These are phyloP conservation scores for Ameiurus melas DNA, from an alignment of 2,113 vertebrate genomes.

Conservation along the genomic window DNA sequence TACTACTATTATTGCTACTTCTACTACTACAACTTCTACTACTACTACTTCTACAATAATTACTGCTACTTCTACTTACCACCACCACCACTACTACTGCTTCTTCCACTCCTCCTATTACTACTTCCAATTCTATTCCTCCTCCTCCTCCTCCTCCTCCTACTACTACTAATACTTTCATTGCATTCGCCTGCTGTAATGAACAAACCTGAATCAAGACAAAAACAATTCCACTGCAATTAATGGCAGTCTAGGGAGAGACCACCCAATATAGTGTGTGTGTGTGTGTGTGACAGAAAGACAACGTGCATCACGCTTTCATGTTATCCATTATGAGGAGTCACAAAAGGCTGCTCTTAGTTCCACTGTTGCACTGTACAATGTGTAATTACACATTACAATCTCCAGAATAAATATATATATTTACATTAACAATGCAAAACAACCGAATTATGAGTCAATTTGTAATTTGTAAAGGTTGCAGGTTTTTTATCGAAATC, in stretches of 20 bases:
- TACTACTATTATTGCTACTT: not conserved
- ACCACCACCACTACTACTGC: not conserved
- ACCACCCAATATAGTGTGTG: not conserved
- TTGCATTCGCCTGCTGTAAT: not conserved
- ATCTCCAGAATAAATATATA: not conserved
- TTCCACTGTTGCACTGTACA: not conserved
- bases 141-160: not conserved
- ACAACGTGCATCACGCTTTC: not conserved
- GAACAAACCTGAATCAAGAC: not conserved
- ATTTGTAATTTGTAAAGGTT: not conserved
- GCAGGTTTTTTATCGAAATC: constrained; percentile 6
- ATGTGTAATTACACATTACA: not conserved
- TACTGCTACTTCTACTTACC: no score
- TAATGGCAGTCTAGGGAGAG: not conserved
- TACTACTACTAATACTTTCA: not conserved
- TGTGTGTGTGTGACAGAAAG: not conserved
- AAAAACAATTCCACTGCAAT: not conserved
- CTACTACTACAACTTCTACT: not conserved
- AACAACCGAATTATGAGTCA: not conserved
- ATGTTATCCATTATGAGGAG: constrained; percentile 11
- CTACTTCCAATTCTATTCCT: not conserved
- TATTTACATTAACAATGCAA: not conserved
- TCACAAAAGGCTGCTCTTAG: constrained; percentile 11
- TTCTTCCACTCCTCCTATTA: not conserved
- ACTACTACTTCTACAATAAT: no score